Evolutionary conservation across 2,888 invertebrate genomes (phyloP).

Genomic region (Mythimna lalbum): DNA sequence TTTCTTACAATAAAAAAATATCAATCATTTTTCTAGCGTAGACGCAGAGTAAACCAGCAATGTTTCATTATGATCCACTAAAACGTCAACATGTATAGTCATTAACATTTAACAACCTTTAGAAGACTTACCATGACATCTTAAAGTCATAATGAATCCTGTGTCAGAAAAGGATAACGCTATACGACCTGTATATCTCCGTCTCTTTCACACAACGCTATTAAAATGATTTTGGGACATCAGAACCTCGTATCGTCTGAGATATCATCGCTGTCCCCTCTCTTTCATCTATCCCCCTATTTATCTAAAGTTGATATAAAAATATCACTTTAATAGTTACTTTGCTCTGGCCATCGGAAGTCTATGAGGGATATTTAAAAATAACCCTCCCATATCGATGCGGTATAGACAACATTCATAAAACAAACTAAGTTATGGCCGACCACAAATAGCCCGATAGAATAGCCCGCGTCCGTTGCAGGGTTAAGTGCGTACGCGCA

Average conservation of each 20-base stretch:
- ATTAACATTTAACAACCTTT: not conserved
- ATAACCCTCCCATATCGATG: conserved; percentile 51
- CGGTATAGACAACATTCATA: conserved; percentile 56
- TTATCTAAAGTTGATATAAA: conserved; percentile 42
- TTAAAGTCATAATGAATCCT: too few species aligned
- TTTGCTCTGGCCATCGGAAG: conserved; percentile 45
- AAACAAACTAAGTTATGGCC: conserved; percentile 59
- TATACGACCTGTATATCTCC: too few species aligned
- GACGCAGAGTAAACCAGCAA: not conserved
- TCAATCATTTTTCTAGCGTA: not conserved
- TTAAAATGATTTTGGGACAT: too few species aligned
- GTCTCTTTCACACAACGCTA: too few species aligned
- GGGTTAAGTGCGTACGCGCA: conserved; percentile 48
- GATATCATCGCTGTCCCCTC: conserved; percentile 11
- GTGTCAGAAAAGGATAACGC: too few species aligned
- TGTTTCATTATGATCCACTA: not conserved
- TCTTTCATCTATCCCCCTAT: conserved; percentile 45
- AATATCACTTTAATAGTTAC: conserved; percentile 54
- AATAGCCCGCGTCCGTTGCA: conserved; percentile 53
- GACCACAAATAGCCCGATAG: conserved; percentile 53
- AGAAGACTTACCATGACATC: not conserved
- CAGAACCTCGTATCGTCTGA: not conserved
- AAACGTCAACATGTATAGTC: not conserved
- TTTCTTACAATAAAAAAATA: not conserved
- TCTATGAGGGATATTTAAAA: conserved; percentile 53